These are phyloP conservation scores for Chunga burmeisteri DNA, from an alignment of 2,113 vertebrate genomes.

Conservation along the genomic window DNA sequence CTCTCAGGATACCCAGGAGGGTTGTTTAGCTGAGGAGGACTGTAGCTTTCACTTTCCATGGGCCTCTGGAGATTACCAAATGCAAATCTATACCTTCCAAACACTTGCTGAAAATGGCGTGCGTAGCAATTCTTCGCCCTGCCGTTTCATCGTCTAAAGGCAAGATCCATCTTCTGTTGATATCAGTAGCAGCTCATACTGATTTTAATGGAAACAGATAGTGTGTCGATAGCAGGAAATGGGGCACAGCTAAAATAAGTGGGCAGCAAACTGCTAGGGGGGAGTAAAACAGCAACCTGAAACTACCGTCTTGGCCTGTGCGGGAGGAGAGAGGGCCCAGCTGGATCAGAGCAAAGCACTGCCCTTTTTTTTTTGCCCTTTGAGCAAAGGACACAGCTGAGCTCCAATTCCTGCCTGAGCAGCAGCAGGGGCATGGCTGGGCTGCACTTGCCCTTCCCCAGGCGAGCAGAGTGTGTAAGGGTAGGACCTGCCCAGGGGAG, in stretches of 20 bases:
- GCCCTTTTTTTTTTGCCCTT: background rate
- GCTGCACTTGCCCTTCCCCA: background rate
- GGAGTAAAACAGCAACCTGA: background rate
- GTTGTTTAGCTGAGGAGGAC: background rate
- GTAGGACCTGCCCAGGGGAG: background rate
- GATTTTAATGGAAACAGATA: background rate
- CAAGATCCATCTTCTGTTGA: background rate
- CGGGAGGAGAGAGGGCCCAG: too few species aligned
- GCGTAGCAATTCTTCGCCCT: background rate
- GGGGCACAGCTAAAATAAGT: background rate
- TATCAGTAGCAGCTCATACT: background rate
- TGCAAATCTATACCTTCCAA: background rate
- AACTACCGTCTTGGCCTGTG: background rate
- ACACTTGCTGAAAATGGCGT: background rate
- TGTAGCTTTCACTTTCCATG: background rate
- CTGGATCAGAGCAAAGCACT: background rate
- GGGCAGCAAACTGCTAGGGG: rapidly evolving
- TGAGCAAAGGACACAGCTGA: background rate
- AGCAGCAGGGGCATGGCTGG: background rate
- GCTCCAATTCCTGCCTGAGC: background rate
- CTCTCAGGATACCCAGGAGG: background rate
- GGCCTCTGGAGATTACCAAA: background rate
- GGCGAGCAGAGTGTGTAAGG: rapidly evolving
- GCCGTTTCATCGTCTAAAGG: background rate
- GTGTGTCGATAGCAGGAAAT: background rate